Base-by-base conservation (phyloP, 1,140 invertebrate genomes). In the Harlomillsia oculata region DNA sequence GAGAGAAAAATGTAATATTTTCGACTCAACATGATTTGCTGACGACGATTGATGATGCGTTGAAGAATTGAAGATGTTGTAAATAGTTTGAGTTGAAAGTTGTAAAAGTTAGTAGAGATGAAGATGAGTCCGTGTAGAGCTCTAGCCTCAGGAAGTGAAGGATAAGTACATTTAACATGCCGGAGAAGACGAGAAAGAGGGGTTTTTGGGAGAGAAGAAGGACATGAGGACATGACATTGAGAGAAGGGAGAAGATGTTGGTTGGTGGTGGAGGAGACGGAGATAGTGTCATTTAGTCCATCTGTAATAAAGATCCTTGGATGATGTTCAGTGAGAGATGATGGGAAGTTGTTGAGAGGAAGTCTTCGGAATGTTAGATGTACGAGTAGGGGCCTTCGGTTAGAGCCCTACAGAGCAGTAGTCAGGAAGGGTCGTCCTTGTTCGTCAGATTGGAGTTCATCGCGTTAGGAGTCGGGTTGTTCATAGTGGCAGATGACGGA, bases 381-480 rank as follows among this genome's bases (percentile, higher is more conserved):
- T 61, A 63, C 25, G 64, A 65, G 46, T 65, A 65, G 32, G 64
- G 64, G 75, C 84, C 84, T 77, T 95, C 89, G 68, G 89, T 95
- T 80, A 94, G 88, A 83, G 89, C 89, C 85, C 89, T 93, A 90
- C 90, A 93, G 78, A 94, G 84, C 83, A 94, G 85, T 82, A 93
- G 89, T 93, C 89, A 93, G 82, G 89, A 93, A 75, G 89, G 89
- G 74, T 91, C 88, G 73, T 92, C 87, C 72, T 90, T 90, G 70
- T 80, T 49, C 46, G 40, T 41, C 30, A 53, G 41, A 34, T 62
- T 58, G 28, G 55, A 37, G 18, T 52, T 50, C 21, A 20, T 45
- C 30, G 53, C 30, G 20, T 29, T 49, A 21, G 53, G 18, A 20
- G 50, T 45, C 18, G 55, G 44, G 25, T 56, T 50, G 44, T 46